Evolutionary conservation across 2,888 invertebrate species (phyloP), one percentile per base, ranked within the genome.

Genomic region (Callyntrura sp.): DNA sequence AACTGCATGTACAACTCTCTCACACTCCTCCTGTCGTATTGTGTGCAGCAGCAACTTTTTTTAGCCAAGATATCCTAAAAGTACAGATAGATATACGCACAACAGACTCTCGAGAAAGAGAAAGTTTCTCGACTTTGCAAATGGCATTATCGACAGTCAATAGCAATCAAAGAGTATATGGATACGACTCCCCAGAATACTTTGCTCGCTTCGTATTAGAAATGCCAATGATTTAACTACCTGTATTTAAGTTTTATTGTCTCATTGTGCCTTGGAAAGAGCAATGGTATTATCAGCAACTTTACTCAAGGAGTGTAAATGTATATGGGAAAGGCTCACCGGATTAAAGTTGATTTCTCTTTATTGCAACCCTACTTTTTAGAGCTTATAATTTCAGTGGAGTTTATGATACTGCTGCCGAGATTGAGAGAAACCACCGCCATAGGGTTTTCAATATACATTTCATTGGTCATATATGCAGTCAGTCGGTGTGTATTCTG

Each of bases 61-160:
- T 35, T 68, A 35, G 35, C 68, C n/a, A n/a, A n/a, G n/a, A n/a
- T n/a, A n/a, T n/a, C n/a, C n/a, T n/a, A n/a, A n/a, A n/a, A n/a
- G n/a, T n/a, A n/a, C n/a, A n/a, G n/a, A n/a, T n/a, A n/a, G n/a
- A 43, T n/a, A 70, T 45, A 45, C n/a, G 20, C 70, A n/a, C n/a
- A n/a, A n/a, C n/a, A 45, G 70, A 20, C 20, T 45, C 0, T 17
- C 43, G 45, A 70, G 45, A 68, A 17, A 68, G 23, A 68, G 17
- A 65, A 65, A 25, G 23, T 68, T 68, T 68, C n/a, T n/a, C n/a
- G 14, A 5, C 28, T 14, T 17, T 17, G 43, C 70, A 45, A 43
- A 51, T 65, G 65, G 28, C 48, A 78, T 25, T 51, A 55, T 51
- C 76, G 48, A n/a, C 55, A 78, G 76, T 35, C 76, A 78, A 78